Conservation (phyloP, 2,797 vertebrate genomes). For the Melanotaenia parkinsoni region DNA sequence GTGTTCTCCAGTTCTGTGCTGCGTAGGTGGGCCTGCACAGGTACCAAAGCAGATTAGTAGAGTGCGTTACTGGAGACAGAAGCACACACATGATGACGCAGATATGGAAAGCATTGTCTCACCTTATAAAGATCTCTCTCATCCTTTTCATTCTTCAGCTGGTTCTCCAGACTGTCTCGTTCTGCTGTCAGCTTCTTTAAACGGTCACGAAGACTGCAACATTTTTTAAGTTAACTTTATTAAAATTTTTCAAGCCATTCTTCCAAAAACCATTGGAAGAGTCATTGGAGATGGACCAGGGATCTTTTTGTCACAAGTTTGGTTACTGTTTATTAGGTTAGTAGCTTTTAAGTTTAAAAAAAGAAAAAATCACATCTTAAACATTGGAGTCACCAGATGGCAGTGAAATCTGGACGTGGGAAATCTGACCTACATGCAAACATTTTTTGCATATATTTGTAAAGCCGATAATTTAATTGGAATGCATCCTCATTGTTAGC, state of each 20-base stretch:
- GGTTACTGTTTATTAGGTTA: not conserved
- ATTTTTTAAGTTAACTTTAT: not conserved
- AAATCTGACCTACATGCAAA: not conserved
- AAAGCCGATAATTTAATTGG: not conserved
- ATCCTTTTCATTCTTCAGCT: conserved; percentile 94
- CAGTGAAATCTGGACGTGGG: not conserved
- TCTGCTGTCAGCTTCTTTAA: conserved; percentile 90
- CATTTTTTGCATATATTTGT: conserved; percentile 8
- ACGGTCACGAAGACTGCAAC: conserved; percentile 88
- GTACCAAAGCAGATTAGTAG: not conserved
- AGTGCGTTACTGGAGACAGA: not conserved
- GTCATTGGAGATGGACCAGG: not conserved
- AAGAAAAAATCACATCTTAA: too few relatives aligned
- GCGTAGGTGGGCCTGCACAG: conserved; percentile 90
- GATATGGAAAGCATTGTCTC: conserved; percentile 8
- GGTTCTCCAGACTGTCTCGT: conserved; percentile 89
- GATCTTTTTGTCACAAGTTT: not conserved
- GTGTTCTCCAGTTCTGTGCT: conserved; percentile 97
- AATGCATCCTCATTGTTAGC: not conserved
- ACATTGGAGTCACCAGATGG: not conserved
- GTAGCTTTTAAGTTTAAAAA: not conserved
- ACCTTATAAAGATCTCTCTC: conserved; percentile 98
- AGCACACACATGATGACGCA: not conserved
- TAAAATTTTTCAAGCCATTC: not conserved
- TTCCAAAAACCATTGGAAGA: not conserved